Base-by-base conservation (phyloP, 2,888 invertebrate species). In the Atherix ibis region DNA sequence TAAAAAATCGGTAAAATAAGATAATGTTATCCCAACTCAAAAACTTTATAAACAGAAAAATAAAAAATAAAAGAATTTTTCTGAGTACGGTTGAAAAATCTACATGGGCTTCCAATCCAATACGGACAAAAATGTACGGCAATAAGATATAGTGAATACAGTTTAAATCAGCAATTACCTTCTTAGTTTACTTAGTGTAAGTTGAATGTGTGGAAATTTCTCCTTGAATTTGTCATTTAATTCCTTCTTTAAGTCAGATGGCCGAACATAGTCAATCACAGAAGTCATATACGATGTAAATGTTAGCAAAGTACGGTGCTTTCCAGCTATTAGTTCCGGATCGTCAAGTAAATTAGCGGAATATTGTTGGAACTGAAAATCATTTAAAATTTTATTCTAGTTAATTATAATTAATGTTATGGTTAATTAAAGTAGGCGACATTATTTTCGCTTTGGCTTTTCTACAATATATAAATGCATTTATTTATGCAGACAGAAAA, bases 181-280 rank as follows among this genome's bases (percentile, higher is more conserved):
- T 63, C 94, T 71, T 35, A 97, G 66, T 68, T 97, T 97, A 62
- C 94, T 95, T 38, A 97, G 68, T 4, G 94, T 92, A 18, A 97
- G 65, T 54, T 94, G 87, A 43, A 97, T 80, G 48, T 85, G 78
- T 0, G 97, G 97, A 65, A 94, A 97, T 53, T 88, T 85, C 48
- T 88, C 89, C 46, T 76, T 73, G 54, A 97, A 97, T 62, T 94
- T 92, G 52, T 95, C 95, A 61, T 97, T 97, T 30, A 97, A 67
- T 59, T 95, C 94, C 56, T 89, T 89, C 62, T 97, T 97, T 45
- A 95, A 65, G 58, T 94, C 92, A 24, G 88, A 85, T 12, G 95
- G 92, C 44, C 88, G 78, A 4, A 92, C 92, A 55, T 95, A 94
- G 62, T 94, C 92, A 48, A 95, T 94, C 30, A 95, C 87, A 2